Evolutionary conservation across 2,888 invertebrate genomes (phyloP), one percentile per base, ranked within the genome.

Genomic region (Mimachlamys varia): DNA sequence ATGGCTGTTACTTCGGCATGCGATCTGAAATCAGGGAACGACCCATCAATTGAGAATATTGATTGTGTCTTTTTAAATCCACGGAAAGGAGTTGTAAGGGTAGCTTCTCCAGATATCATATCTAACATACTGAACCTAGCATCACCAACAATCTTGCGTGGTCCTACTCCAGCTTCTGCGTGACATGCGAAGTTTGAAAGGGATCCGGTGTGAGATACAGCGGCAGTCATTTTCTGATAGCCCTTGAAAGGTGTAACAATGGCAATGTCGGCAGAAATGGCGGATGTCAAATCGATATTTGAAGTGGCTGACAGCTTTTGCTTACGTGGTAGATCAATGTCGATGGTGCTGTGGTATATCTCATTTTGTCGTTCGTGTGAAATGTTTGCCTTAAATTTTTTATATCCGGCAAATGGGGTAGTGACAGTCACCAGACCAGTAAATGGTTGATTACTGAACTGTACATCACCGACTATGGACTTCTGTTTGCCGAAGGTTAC

Each of bases 151-250:
- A 93, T 27, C 49, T 87, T 90, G 37, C 91, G 58, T 17, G 89
- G 87, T n/a, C 90, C 55, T 49, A 49, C 53, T 13, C 58, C 76
- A 19, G 94, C n/a, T 50, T 94, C 93, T 12, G 92, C 93, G 49
- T 93, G 93, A 87, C 94, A 93, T n/a, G 91, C 92, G 90, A 95
- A 94, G 55, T 92, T 93, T 44, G 89, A 90, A n/a, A 90, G 50
- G n/a, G 90, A 91, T n/a, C 93, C 94, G 22, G 92, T 92, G 76
- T 96, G 95, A 38, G 92, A 89, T 88, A 95, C 90, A 12, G 93
- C 88, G 50, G 94, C 90, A 62, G 92, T 93, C 89, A 93, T 92
- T 58, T 91, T 88, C 89, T 92, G 91, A 58, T 87, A 91, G n/a
- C 89, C 90, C 50, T 89, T 88, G 44, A 93, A 92, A 58, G 93